Conservation (phyloP, 2,113 vertebrate genomes). For the Capreolus pygargus region DNA sequence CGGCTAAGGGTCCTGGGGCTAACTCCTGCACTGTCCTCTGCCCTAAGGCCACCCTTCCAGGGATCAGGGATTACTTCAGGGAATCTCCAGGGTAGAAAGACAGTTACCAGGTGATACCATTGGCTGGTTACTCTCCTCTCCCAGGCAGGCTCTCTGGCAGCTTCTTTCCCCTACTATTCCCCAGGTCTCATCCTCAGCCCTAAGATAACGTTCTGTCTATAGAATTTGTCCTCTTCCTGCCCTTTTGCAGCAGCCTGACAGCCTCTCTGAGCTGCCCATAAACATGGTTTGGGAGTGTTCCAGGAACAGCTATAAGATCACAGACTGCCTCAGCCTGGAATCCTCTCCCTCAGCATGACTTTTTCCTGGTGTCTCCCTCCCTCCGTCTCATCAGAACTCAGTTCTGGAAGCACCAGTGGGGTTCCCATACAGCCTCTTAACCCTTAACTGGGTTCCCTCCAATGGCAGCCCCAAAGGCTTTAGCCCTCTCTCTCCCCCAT, state of each 20-base stretch:
- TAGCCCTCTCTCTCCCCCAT: not conserved
- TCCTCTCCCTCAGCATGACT: slow-evolving; percentile 1
- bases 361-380: not conserved
- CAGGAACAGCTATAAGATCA: slow-evolving; percentile 19
- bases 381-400: not conserved
- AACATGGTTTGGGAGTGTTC: slow-evolving; percentile 3
- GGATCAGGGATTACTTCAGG: not conserved
- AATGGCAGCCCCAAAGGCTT: not conserved
- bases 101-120: not conserved
- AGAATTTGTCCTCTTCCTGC: slow-evolving; percentile 1
- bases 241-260: not conserved
- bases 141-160: not conserved
- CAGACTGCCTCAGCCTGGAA: not conserved
- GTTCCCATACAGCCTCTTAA: not conserved
- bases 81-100: not conserved
- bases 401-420: not conserved
- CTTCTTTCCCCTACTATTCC: not conserved
- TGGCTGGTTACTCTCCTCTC: not conserved
- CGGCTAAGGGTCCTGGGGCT: not conserved
- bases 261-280: not conserved
- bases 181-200: not conserved
- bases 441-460: not conserved
- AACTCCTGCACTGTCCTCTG: not conserved
- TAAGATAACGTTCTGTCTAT: not conserved
- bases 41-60: not conserved